A percentile compares a stretch with the other conserved stretches of the same genome.
phyloP scores from a whole-genome alignment of 2,797 vertebrate genomes.

The Myotis planiceps region DNA sequence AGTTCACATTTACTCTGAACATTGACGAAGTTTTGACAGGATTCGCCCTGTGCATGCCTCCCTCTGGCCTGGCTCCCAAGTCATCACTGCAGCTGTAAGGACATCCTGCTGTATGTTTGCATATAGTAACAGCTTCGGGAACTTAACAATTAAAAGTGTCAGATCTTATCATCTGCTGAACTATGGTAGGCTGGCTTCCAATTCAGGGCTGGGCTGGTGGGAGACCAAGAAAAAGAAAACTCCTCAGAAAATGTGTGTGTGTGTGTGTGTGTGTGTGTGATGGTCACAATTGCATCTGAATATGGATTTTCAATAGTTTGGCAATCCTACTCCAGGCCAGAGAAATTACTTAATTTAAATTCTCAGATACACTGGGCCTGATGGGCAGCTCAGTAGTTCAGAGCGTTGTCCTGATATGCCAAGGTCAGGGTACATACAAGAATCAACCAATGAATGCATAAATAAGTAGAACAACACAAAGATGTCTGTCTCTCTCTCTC shows the following conservation, averaged over 20 bases:
- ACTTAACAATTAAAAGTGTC: constrained; percentile 58
- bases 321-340: not conserved
- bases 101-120: constrained; percentile 63
- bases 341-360: not conserved
- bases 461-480: not conserved
- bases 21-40: not conserved
- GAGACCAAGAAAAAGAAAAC: not conserved
- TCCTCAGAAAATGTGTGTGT: not conserved
- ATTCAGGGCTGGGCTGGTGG: not conserved
- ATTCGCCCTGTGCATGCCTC: not conserved
- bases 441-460: not conserved
- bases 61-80: not conserved
- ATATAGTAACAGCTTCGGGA: constrained; percentile 38
- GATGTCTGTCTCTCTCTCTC: not conserved
- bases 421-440: not conserved
- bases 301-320: not conserved
- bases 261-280: too few species aligned
- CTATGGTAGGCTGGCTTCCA: constrained; percentile 35
- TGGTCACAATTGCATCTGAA: not conserved
- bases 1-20: not conserved
- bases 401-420: not conserved
- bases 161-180: constrained; percentile 20
- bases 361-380: not conserved
- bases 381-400: not conserved
- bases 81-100: constrained; percentile 18